Base-by-base conservation (phyloP, 2,797 vertebrate genomes). In the Hypotaenidia philippensis region DNA sequence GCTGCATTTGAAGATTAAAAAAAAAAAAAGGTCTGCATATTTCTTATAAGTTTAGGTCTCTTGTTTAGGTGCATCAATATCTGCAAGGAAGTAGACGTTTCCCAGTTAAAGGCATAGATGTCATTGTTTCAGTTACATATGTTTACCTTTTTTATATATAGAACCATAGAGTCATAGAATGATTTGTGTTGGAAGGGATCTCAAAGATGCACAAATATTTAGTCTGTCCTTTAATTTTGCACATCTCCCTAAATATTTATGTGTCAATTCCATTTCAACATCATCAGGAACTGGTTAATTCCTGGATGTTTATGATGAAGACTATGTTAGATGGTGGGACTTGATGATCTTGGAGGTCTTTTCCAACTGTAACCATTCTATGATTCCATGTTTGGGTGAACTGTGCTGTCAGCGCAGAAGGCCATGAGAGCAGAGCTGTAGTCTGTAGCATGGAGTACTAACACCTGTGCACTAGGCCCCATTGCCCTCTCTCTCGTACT, bases 381-480 rank as follows among this genome's bases (percentile, higher is more conserved):
- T 44, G 41, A 44, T 44, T 44, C 41, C 19, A 44, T 44, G 41
- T 44, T 44, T 44, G 41, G 32, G 18, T 23, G 59, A 52, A 23
- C 13, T 12, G 9, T 49, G 40, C 32, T 49, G 41, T 17, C 31
- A 22, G 53, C 36, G 36, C 1, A 1, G 36, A 13, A 14, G n/a
- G 26, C 27, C 21, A 5, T 4, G 2, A 57, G 36, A 41, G 22
- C n/a, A 36, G 59, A 38, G 44, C 68, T 32, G 38, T 27, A 13
- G 52, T 36, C 36, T 60, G 29, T 2, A 15, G 16, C 38, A 60
- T n/a, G 2, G 22, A 19, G 32, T 2, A 38, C 11, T 12, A 10
- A 29, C 8, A 20, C 34, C 13, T 3, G 0, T 5, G 23, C 0
- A 2, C 32, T 6, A 4, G 22, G 12, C 15, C 6, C 13, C 45